These are phyloP conservation scores for Linyphia triangularis DNA, from an alignment of 2,888 invertebrate genomes.

Conservation along the genomic window DNA sequence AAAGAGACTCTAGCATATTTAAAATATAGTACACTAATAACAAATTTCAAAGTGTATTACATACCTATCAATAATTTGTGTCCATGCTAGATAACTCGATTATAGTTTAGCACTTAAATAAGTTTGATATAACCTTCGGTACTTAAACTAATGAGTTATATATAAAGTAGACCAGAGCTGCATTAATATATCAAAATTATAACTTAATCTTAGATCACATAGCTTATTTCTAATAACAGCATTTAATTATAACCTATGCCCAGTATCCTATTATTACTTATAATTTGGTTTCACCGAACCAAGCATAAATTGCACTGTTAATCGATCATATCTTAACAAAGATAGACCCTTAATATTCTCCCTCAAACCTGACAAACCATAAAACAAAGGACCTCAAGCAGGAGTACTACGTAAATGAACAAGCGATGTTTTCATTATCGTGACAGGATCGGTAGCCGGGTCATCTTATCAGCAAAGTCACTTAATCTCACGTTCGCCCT, in stretches of 20 bases:
- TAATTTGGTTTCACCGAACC: background rate
- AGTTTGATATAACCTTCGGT: too few relatives aligned
- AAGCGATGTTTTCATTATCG: constrained; percentile 35
- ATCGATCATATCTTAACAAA: background rate
- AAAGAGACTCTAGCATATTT: too few relatives aligned
- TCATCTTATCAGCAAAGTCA: constrained; percentile 33
- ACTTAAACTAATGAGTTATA: too few relatives aligned
- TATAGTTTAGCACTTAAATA: too few relatives aligned
- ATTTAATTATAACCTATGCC: background rate
- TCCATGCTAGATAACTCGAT: too few relatives aligned
- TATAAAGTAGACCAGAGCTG: too few relatives aligned
- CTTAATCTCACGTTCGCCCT: constrained; percentile 31
- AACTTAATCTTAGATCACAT: background rate
- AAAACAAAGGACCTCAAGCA: constrained; percentile 18
- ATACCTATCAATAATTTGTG: too few relatives aligned
- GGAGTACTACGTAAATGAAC: constrained; percentile 27
- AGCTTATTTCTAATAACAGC: background rate
- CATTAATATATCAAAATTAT: background rate
- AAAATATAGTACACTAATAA: too few relatives aligned
- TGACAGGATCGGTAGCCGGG: constrained; percentile 20
- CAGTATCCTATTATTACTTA: background rate
- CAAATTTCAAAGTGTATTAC: too few relatives aligned
- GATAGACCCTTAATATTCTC: background rate
- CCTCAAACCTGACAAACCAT: background rate
- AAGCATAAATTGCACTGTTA: background rate